phyloP scores from a whole-genome alignment of 2,888 invertebrate genomes.

The Diaprepes abbreviatus region DNA sequence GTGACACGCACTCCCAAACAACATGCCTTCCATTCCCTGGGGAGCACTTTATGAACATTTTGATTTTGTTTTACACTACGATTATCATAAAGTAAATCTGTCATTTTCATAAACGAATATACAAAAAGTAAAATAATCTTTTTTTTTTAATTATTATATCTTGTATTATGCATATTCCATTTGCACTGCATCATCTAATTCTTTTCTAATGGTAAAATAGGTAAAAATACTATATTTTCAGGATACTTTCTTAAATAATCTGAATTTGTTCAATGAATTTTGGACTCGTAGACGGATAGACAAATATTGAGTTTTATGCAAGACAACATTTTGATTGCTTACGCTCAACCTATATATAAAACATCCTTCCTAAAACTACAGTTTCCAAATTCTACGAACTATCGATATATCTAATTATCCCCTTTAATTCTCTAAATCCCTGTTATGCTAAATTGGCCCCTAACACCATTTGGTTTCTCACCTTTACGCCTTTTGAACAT shows the following conservation, averaged over 20 bases:
- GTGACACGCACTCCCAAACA: slow-evolving; percentile 63
- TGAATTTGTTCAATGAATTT: too few species aligned
- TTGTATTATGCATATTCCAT: too few species aligned
- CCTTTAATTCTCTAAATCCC: slow-evolving; percentile 43
- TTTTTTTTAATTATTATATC: too few species aligned
- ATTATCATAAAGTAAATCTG: not conserved
- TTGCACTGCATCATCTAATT: too few species aligned
- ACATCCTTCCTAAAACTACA: not conserved
- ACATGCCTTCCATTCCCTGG: slow-evolving; percentile 62
- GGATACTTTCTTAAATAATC: too few species aligned
- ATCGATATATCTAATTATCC: slow-evolving; percentile 1
- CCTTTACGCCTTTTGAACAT: slow-evolving; percentile 36
- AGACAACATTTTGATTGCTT: too few species aligned
- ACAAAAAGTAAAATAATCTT: too few species aligned
- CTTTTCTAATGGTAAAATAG: too few species aligned
- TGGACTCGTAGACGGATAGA: too few species aligned
- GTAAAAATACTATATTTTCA: too few species aligned
- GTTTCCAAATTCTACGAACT: slow-evolving; percentile 3
- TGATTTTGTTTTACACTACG: slow-evolving; percentile 60
- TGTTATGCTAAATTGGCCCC: slow-evolving; percentile 39
- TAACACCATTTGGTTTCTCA: slow-evolving; percentile 38
- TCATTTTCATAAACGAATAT: too few species aligned
- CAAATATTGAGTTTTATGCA: too few species aligned
- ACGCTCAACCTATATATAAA: not conserved
- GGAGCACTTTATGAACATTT: slow-evolving; percentile 69